Conservation (phyloP, 2,888 invertebrate genomes). For the Tenthredo notha region DNA sequence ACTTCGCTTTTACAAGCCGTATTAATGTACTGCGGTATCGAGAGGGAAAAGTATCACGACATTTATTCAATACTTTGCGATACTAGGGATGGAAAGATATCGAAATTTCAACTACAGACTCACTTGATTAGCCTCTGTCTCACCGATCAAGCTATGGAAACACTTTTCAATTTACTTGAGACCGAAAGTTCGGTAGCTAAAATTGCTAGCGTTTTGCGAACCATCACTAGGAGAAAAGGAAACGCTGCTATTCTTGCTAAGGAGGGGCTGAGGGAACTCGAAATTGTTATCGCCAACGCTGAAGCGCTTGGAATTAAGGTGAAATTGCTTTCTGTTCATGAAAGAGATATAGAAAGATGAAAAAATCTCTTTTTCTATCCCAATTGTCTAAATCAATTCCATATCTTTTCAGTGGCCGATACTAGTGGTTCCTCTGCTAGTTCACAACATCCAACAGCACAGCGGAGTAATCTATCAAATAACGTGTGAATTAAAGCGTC, state of each 20-base stretch:
- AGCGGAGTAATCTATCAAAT: slow-evolving; percentile 86
- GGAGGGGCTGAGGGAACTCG: slow-evolving; percentile 87
- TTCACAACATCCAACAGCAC: slow-evolving; percentile 83
- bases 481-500: slow-evolving; percentile 81
- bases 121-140: slow-evolving; percentile 85
- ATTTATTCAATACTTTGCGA: slow-evolving; percentile 79
- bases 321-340: not conserved
- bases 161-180: slow-evolving; percentile 84
- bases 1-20: slow-evolving; percentile 88
- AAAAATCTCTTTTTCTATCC: not conserved
- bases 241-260: slow-evolving; percentile 85
- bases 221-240: slow-evolving; percentile 85
- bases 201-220: slow-evolving; percentile 82
- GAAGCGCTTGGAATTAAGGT: slow-evolving; percentile 89
- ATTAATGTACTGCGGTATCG: slow-evolving; percentile 89
- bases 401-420: slow-evolving; percentile 80
- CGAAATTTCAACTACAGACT: slow-evolving; percentile 87
- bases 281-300: slow-evolving; percentile 86
- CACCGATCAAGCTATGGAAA: slow-evolving; percentile 84
- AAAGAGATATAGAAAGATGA: not conserved
- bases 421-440: slow-evolving; percentile 82
- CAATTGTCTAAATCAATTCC: not conserved
- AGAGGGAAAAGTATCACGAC: slow-evolving; percentile 83
- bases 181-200: slow-evolving; percentile 84
- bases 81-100: slow-evolving; percentile 82